phyloP scores from a whole-genome alignment of 92 coral and sea anemone genomes.

The Heliopora coerulea region DNA sequence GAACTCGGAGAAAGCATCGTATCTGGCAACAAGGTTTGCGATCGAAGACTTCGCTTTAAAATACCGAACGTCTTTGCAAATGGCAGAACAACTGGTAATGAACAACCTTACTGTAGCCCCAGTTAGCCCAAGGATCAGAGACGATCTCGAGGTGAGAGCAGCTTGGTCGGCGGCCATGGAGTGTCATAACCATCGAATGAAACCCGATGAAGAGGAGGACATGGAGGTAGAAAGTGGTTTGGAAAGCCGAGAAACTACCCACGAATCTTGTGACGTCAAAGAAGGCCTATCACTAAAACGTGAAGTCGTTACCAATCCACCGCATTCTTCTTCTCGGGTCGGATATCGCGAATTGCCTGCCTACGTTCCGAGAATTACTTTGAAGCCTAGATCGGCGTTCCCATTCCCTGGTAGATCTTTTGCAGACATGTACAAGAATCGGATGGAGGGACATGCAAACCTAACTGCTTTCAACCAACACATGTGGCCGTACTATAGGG shows the following conservation, averaged over 20 bases:
- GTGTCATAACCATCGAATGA: neutral
- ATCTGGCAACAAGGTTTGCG: slow-evolving; percentile 1
- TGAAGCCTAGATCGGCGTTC: neutral
- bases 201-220: neutral
- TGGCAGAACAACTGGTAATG: slow-evolving; percentile 4
- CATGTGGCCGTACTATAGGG: no score
- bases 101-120: neutral
- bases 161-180: slow-evolving; percentile 1
- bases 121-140: neutral
- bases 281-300: neutral
- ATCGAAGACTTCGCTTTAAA: slow-evolving; percentile 26
- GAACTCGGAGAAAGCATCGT: neutral
- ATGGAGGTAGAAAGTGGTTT: slow-evolving; percentile 15
- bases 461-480: no score
- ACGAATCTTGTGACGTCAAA: neutral
- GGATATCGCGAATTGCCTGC: neutral
- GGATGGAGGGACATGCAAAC: no score
- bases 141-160: no score
- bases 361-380: neutral
- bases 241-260: neutral
- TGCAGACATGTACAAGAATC: no score
- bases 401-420: neutral
- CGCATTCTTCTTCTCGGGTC: neutral
- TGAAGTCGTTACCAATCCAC: neutral
- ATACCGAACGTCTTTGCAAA: slow-evolving; percentile 1